These are phyloP conservation scores for Aproaerema taeniolella DNA, from an alignment of 2,888 invertebrate genomes.

Conservation along the genomic window DNA sequence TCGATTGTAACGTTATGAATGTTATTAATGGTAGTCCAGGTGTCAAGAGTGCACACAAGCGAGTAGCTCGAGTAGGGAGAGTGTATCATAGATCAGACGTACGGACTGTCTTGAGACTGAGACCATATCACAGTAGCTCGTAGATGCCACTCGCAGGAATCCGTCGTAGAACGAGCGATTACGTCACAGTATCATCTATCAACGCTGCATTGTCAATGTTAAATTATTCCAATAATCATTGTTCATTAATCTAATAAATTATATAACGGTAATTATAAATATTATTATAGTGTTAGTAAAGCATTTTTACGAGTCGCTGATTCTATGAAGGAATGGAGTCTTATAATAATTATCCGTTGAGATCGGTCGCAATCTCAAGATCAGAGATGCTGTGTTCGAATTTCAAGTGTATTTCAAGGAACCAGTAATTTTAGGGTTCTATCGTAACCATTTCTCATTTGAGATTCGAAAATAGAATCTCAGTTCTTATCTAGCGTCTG, in stretches of 20 bases:
- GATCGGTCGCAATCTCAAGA: conserved; percentile 73
- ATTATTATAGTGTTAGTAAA: conserved; percentile 14
- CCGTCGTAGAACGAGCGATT: conserved; percentile 72
- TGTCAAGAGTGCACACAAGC: conserved; percentile 58
- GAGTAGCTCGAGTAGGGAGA: conserved; percentile 71
- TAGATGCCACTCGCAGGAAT: conserved; percentile 50
- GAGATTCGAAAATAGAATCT: conserved; percentile 58
- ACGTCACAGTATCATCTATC: conserved; percentile 30
- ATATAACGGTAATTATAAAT: conserved; percentile 14
- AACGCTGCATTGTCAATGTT: conserved; percentile 42
- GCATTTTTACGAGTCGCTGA: conserved; percentile 49
- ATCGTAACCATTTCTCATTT: conserved; percentile 18
- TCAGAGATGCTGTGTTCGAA: conserved; percentile 58
- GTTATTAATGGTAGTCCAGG: conserved; percentile 18
- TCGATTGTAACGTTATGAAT: too few relatives aligned
- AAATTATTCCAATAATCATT: conserved; percentile 38
- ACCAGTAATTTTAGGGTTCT: neutral
- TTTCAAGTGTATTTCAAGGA: conserved; percentile 27
- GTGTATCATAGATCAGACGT: conserved; percentile 70
- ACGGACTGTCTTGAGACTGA: conserved; percentile 75
- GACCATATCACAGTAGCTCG: conserved; percentile 73
- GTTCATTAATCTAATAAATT: conserved; percentile 16
- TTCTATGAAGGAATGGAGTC: conserved; percentile 66
- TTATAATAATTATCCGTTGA: conserved; percentile 41
- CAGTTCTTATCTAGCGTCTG: conserved; percentile 67